These are phyloP conservation scores for Argyra leucocephala DNA, from an alignment of 2,888 invertebrate genomes.

Conservation along the genomic window DNA sequence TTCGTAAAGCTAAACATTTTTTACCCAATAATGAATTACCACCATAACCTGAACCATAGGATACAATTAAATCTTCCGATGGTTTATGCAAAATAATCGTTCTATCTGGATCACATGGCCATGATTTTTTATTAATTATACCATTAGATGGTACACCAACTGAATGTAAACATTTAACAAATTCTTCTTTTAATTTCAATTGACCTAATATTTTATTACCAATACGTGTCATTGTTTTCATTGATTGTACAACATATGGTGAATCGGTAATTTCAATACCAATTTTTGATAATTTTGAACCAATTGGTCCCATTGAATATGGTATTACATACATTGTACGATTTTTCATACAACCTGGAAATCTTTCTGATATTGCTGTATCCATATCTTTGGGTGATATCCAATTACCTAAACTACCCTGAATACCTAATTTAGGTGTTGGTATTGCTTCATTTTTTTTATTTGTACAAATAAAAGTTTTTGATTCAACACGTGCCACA, in stretches of 20 bases:
- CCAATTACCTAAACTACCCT: slow-evolving; percentile 87
- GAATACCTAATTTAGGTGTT: slow-evolving; percentile 61
- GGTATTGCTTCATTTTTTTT: slow-evolving; percentile 75
- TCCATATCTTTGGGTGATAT: slow-evolving; percentile 75
- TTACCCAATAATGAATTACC: slow-evolving; percentile 95
- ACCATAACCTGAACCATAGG: slow-evolving; percentile 87
- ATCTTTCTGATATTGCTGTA: slow-evolving; percentile 67
- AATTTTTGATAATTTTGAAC: slow-evolving; percentile 88
- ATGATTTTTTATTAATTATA: slow-evolving; percentile 57
- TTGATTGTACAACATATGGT: slow-evolving; percentile 92
- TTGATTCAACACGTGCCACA: slow-evolving; percentile 93
- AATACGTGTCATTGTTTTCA: slow-evolving; percentile 96
- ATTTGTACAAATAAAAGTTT: slow-evolving; percentile 86
- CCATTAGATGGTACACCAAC: slow-evolving; percentile 66
- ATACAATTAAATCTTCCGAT: slow-evolving; percentile 41
- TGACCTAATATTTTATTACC: slow-evolving; percentile 51
- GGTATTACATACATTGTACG: slow-evolving; percentile 98
- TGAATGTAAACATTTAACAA: slow-evolving; percentile 88
- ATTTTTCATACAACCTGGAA: slow-evolving; percentile 80
- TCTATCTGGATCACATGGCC: slow-evolving; percentile 95
- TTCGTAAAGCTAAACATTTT: slow-evolving; percentile 92
- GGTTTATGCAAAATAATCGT: slow-evolving; percentile 82
- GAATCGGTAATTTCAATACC: slow-evolving; percentile 97
- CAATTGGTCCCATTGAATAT: slow-evolving; percentile 97
- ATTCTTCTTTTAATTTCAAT: slow-evolving; percentile 51